phyloP scores from a whole-genome alignment of 2,888 invertebrate genomes.

The Strigamia transsilvanica region DNA sequence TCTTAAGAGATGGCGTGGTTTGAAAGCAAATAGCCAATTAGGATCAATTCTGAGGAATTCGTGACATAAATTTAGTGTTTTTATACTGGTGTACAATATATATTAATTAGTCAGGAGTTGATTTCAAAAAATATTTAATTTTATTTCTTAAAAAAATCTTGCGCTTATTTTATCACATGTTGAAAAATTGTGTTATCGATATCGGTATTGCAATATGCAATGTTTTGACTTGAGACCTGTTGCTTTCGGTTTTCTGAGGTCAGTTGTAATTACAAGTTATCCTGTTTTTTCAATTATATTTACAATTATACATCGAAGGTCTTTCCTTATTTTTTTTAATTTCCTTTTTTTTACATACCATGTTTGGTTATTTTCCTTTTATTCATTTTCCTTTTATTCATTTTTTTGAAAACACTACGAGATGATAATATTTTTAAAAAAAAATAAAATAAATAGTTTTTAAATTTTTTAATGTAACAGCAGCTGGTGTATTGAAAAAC shows the following conservation, averaged over 20 bases:
- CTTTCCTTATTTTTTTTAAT: not conserved
- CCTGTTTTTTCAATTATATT: conserved; percentile 4
- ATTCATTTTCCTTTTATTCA: not conserved
- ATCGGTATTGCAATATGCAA: too few species aligned
- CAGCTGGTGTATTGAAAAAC: too few species aligned
- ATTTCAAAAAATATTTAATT: not conserved
- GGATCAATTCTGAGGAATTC: not conserved
- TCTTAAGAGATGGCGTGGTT: conserved; percentile 49
- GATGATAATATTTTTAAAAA: too few species aligned
- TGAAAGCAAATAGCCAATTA: conserved; percentile 52
- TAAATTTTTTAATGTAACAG: too few species aligned
- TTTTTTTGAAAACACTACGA: not conserved
- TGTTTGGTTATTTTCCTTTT: not conserved
- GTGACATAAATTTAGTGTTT: conserved; percentile 7
- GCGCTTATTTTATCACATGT: too few species aligned
- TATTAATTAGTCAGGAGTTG: conserved; percentile 12
- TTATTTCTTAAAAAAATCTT: too few species aligned
- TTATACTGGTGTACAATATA: not conserved
- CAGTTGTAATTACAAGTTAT: not conserved
- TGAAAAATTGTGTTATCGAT: too few species aligned
- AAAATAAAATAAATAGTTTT: too few species aligned
- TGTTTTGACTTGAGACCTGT: conserved; percentile 13
- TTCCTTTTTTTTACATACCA: not conserved
- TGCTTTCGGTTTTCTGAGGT: conserved; percentile 6
- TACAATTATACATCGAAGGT: not conserved